Evolutionary conservation across 2,888 invertebrate genomes (phyloP).

Genomic region (Lasioglossum figueresi): DNA sequence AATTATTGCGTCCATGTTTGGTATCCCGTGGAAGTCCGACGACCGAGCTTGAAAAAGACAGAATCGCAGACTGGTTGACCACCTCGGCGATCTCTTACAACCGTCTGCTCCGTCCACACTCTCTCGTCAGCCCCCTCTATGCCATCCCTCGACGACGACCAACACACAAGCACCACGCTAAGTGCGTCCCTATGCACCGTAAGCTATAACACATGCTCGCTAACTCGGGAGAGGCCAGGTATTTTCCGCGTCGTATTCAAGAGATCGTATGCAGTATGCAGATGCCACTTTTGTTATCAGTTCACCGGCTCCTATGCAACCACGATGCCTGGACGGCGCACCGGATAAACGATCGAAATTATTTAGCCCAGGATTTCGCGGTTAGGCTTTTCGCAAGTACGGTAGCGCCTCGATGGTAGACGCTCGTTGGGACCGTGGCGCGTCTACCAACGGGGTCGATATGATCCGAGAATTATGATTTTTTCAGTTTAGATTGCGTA

Average conservation of each 20-base stretch:
- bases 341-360: conserved; percentile 30
- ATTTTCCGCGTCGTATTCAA: conserved; percentile 53
- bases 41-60: conserved; percentile 43
- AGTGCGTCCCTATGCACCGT: conserved; percentile 66
- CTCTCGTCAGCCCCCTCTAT: conserved; percentile 70
- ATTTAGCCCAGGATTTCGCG: conserved; percentile 13
- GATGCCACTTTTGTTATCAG: conserved; percentile 48
- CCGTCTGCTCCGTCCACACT: conserved; percentile 75
- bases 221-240: conserved; percentile 63
- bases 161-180: conserved; percentile 63
- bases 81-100: conserved; percentile 75
- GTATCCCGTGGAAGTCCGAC: background rate
- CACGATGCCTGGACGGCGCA: conserved; percentile 8
- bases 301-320: conserved; percentile 22
- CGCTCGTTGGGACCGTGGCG: background rate
- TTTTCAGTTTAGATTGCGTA: background rate
- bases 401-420: background rate
- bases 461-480: background rate
- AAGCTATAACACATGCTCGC: conserved; percentile 65
- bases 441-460: background rate
- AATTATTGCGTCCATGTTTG: conserved; percentile 11
- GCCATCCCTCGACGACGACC: conserved; percentile 42
- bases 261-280: conserved; percentile 30
- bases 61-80: conserved; percentile 75
- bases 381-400: background rate